Conservation (phyloP, 2,113 vertebrate species). For the Hippocampus mohnikei region DNA sequence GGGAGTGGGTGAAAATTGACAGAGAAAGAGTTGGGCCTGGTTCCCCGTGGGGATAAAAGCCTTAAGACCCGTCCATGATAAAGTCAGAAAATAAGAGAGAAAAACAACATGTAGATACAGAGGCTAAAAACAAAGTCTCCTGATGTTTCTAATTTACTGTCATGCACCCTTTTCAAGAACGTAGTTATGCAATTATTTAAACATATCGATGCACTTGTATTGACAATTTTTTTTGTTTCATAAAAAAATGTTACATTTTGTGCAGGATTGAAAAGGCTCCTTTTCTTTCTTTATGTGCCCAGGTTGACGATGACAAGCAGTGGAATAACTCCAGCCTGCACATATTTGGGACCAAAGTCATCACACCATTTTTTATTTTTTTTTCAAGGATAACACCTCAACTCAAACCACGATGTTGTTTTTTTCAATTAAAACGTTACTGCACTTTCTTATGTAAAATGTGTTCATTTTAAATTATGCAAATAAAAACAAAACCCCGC, state of each 20-base stretch:
- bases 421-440: neutral
- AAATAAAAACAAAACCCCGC: neutral
- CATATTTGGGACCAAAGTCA: constrained; percentile 1
- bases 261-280: constrained; percentile 7
- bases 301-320: constrained; percentile 28
- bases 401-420: neutral
- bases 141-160: neutral
- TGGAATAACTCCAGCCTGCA: constrained; percentile 5
- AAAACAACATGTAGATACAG: constrained; percentile 58
- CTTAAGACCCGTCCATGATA: constrained; percentile 60
- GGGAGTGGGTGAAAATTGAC: constrained; percentile 75
- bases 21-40: constrained; percentile 71
- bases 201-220: neutral
- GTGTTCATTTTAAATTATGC: neutral
- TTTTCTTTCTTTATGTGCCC: constrained; percentile 35
- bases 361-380: neutral
- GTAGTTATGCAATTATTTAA: neutral
- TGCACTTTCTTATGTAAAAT: neutral
- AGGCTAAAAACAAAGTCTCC: neutral
- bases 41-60: constrained; percentile 73
- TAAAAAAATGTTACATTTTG: constrained; percentile 18
- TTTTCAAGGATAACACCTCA: neutral
- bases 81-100: constrained; percentile 67
- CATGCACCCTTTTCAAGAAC: neutral
- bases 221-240: constrained; percentile 1